phyloP scores from a whole-genome alignment of 2,113 vertebrate species.

The Ranitomeya imitator region DNA sequence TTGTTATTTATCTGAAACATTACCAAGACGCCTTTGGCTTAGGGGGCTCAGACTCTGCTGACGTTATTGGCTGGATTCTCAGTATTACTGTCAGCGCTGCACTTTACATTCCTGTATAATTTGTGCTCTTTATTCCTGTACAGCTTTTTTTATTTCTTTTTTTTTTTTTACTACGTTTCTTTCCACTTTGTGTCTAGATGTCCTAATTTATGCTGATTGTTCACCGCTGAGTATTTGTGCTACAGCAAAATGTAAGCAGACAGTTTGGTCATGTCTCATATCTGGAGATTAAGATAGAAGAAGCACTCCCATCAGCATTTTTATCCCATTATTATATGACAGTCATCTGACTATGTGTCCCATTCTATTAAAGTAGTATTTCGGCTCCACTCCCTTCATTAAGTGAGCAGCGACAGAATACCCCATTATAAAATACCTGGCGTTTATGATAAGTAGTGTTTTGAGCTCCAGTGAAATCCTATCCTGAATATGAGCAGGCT shows the following conservation, averaged over 20 bases:
- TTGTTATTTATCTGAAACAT: constrained; percentile 26
- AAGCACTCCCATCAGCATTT: too few relatives aligned
- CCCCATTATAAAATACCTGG: too few relatives aligned
- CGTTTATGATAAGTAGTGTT: too few relatives aligned
- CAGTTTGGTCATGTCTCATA: neutral
- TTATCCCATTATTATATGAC: too few relatives aligned
- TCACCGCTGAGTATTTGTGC: neutral
- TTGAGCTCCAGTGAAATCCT: too few relatives aligned
- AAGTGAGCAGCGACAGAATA: too few relatives aligned
- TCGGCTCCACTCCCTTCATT: too few relatives aligned
- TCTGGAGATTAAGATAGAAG: neutral
- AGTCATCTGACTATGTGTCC: neutral
- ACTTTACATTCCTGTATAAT: neutral
- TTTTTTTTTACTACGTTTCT: neutral
- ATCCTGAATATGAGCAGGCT: neutral
- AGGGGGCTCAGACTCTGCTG: neutral
- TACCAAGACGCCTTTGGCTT: neutral
- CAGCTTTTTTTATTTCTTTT: neutral
- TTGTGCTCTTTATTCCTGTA: neutral
- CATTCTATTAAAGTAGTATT: neutral
- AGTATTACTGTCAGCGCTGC: neutral
- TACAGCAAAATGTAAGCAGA: neutral
- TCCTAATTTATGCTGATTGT: neutral
- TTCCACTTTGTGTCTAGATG: neutral
- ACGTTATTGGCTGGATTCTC: neutral